Conservation (phyloP, 2,797 vertebrate genomes). For the Bovichtus diacanthus region DNA sequence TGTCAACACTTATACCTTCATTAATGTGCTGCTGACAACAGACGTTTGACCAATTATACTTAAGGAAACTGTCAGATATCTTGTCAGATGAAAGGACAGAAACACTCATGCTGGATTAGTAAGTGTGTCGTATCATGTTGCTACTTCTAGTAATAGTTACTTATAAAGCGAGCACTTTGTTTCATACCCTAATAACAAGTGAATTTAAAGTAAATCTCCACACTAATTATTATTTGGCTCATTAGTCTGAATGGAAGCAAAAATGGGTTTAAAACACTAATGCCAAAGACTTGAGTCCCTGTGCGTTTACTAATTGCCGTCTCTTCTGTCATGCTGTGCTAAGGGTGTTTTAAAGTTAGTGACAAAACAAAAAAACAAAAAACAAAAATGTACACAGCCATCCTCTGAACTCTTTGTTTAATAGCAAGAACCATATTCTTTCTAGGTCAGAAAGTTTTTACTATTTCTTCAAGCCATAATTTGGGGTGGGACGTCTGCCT, state of each 20-base stretch:
- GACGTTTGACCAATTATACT: background rate
- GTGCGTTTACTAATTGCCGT: slow-evolving; percentile 52
- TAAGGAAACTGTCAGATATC: slow-evolving; percentile 23
- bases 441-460: no score
- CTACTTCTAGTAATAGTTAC: background rate
- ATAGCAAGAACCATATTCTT: no score
- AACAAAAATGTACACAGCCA: no score
- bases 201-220: slow-evolving; percentile 40
- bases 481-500: no score
- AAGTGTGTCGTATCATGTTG: background rate
- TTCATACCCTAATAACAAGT: background rate
- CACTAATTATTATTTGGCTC: slow-evolving; percentile 47
- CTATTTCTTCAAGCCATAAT: no score
- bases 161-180: background rate
- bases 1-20: background rate
- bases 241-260: slow-evolving; percentile 54
- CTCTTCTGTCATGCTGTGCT: background rate
- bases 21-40: slow-evolving; percentile 1
- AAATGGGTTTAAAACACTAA: slow-evolving; percentile 20
- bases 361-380: no score
- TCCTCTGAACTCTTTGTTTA: no score
- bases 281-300: slow-evolving; percentile 32
- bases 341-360: background rate
- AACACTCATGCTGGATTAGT: background rate
- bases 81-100: background rate